Evolutionary conservation across 2,113 vertebrate genomes (phyloP), one percentile per base, ranked within the genome.

Genomic region (Lycocorax pyrrhopterus): DNA sequence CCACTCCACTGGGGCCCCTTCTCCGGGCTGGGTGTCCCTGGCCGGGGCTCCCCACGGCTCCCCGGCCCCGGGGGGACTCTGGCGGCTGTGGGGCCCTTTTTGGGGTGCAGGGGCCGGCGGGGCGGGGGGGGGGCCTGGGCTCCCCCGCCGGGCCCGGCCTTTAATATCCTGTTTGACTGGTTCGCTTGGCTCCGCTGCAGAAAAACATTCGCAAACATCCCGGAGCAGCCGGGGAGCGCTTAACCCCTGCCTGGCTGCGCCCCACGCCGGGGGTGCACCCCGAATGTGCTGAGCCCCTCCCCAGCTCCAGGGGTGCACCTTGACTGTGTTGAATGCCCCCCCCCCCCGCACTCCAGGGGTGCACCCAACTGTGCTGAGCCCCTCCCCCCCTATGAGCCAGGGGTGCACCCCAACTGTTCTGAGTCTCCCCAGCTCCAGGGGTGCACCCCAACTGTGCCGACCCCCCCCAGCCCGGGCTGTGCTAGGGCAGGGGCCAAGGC

Each of bases 141-240:
- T 90, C 84, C 89, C 94, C 93, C 35, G 78, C 84, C 66, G 75
- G 93, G 95, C 94, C 89, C 30, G 47, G 94, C 95, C 95, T 95
- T 95, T 95, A 89, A 95, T 95, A 97, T 97, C 96, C 96, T 95
- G 96, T 96, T 93, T 91, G 93, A 97, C 96, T 96, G 96, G 96
- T 97, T 97, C 77, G 30, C 90, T 97, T 95, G 96, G 94, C 94
- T 95, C 84, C 0, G 67, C 80, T 92, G 94, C 93, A 93, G 92
- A 93, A 93, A 96, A 97, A 95, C 94, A 94, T 96, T 94, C 33
- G 46, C 96, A 97, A 96, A 97, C 96, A 96, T 93, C 96, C 96
- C 92, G 86, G 76, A 95, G 92, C 87, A 51, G 96, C 84, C 5
- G 83, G 92, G 91, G 91, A 87, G 78, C 47, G 11, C 12, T 95